These are phyloP conservation scores for Andricus grossulariae DNA, from an alignment of 1,140 invertebrate species.

Conservation along the genomic window DNA sequence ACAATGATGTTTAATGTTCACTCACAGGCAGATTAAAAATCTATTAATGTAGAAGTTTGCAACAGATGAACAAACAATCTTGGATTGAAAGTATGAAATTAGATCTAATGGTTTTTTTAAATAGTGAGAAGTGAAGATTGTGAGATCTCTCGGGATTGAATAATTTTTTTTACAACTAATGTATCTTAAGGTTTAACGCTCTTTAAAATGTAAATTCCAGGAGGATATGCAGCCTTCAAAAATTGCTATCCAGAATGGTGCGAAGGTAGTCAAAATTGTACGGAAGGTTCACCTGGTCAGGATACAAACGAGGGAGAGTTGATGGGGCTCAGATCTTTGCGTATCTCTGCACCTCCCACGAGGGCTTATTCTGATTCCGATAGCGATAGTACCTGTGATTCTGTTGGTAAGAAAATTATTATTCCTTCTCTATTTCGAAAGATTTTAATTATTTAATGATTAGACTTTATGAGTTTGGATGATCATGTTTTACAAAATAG, in stretches of 20 bases:
- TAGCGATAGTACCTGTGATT: constrained; percentile 81
- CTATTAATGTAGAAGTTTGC: no score
- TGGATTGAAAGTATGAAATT: no score
- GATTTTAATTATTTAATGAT: background rate
- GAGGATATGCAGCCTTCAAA: constrained; percentile 89
- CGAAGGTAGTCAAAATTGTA: constrained; percentile 75
- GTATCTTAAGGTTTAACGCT: no score
- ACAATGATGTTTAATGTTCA: no score
- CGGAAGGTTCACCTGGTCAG: constrained; percentile 66
- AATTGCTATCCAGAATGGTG: constrained; percentile 93
- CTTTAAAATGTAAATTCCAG: constrained; percentile 75
- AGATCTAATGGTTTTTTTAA: no score
- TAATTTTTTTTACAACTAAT: no score
- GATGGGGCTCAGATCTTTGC: constrained; percentile 81
- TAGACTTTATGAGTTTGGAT: no score
- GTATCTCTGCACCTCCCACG: constrained; percentile 81
- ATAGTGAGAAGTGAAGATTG: no score
- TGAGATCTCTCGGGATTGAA: no score
- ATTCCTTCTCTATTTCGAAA: background rate
- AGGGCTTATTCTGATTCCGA: constrained; percentile 82
- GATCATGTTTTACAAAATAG: no score
- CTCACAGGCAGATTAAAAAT: no score
- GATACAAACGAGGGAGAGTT: constrained; percentile 75
- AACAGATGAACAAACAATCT: no score
- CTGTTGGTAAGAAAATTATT: constrained; percentile 63